phyloP scores from a whole-genome alignment of 2,888 invertebrate genomes.

The Branchipolynoe longqiensis region DNA sequence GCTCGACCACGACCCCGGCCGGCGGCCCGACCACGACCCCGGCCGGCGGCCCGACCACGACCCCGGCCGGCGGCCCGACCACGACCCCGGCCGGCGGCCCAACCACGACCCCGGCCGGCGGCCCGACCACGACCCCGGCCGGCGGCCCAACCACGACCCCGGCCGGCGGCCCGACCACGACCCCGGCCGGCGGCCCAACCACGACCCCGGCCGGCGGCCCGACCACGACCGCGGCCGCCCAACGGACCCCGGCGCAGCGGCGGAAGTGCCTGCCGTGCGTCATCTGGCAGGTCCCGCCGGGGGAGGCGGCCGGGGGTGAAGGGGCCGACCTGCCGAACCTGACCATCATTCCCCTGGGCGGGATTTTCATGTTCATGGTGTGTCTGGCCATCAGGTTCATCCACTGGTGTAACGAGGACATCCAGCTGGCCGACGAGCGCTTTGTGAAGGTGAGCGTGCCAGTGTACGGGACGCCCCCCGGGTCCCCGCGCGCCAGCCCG shows the following conservation, averaged over 20 bases:
- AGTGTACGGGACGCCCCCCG: neutral
- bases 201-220: neutral
- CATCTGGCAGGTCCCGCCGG: neutral
- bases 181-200: neutral
- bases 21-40: neutral
- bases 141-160: neutral
- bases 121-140: neutral
- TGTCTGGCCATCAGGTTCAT: neutral
- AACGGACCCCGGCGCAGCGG: too few species aligned
- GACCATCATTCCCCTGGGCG: slow-evolving; percentile 41
- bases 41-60: neutral
- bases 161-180: neutral
- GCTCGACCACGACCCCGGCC: neutral
- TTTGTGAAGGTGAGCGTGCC: slow-evolving; percentile 33
- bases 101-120: neutral
- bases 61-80: too few species aligned
- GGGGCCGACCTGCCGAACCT: neutral
- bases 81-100: neutral
- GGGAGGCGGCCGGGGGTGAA: neutral
- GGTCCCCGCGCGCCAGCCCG: neutral
- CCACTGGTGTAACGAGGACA: slow-evolving; percentile 40
- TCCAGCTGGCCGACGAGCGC: slow-evolving; percentile 16
- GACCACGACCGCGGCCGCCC: too few species aligned
- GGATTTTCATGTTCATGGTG: slow-evolving; percentile 23
- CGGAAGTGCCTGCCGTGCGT: slow-evolving; percentile 19